Base-by-base conservation (phyloP, 2,113 vertebrate genomes). In the Collichthys lucidus region DNA sequence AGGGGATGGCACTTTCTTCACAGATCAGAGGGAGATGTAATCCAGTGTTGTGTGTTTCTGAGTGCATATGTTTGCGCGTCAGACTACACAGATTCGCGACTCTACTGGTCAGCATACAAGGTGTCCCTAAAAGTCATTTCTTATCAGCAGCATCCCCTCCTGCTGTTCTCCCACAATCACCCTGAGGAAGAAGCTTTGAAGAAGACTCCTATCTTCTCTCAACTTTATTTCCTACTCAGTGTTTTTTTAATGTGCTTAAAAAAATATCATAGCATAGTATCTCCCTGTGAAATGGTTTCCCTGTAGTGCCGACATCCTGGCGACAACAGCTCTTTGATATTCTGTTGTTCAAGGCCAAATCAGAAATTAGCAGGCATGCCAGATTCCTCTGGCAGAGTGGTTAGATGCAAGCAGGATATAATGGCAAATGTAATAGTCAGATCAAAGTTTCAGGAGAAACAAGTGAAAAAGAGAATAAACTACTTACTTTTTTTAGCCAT, bases 361-460 rank as follows among this genome's bases (percentile, higher is more conserved):
- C 82, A 85, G 60, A 93, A 92, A 93, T 94, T 67, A 93, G 85
- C 72, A 73, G 52, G 68, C 60, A 59, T 73, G 87, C 85, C 89
- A 86, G 69, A 87, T 83, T 84, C 78, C 59, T 76, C 83, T 88
- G 82, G 85, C 85, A 88, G 74, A 64, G n/a, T 60, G 7, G 42
- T 40, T 19, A 59, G 71, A 84, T 78, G 42, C 44, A 20, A 53
- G 52, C 11, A 56, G 49, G 44, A 59, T 66, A 31, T 40, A 11
- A 19, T 40, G 31, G 17, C 19, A 15, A 35, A 42, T 63, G 42
- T 14, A 42, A n/a, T 7, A 35, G 61, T 63, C 11, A n/a, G 35
- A n/a, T 61, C 29, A 61, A 19, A 31, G 57, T 60, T 17, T 29
- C 10, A 60, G 31, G 31, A 61, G 47, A 49, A 17, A 52, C 3